These are phyloP conservation scores for Sebastes schlegelii DNA, from an alignment of 2,113 vertebrate genomes.

Conservation along the genomic window DNA sequence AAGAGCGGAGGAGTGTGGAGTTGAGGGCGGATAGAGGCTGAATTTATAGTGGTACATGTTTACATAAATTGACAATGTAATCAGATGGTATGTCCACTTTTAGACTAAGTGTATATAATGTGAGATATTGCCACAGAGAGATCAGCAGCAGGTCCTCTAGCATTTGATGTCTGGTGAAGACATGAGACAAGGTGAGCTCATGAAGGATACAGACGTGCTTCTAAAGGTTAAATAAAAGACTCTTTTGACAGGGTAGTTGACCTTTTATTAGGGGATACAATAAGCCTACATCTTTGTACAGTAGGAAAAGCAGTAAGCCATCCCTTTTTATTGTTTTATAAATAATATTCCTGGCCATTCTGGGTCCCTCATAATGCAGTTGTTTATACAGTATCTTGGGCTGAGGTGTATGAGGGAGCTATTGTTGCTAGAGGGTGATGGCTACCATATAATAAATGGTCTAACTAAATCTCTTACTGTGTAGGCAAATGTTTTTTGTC, in stretches of 20 bases:
- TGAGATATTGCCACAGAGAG: neutral
- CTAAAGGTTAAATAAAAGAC: slow-evolving; percentile 10
- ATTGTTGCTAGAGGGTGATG: neutral
- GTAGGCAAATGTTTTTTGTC: neutral
- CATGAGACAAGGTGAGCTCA: neutral
- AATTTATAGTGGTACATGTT: neutral
- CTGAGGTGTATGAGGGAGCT: neutral
- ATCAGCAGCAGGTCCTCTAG: neutral
- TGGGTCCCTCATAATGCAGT: neutral
- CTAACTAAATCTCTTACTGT: neutral
- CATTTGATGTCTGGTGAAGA: neutral
- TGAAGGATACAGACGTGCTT: neutral
- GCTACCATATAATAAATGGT: neutral
- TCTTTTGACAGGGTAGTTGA: neutral
- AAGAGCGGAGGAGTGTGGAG: neutral
- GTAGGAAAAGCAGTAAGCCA: neutral
- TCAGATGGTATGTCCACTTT: neutral
- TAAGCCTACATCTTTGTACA: neutral
- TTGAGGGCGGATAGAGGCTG: neutral
- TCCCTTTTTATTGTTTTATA: no score
- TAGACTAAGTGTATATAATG: neutral
- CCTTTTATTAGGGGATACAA: neutral
- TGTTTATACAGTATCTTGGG: neutral
- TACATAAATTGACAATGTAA: neutral
- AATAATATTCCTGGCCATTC: neutral